Base-by-base conservation (phyloP, 2,113 vertebrate species). In the Mesocricetus auratus region DNA sequence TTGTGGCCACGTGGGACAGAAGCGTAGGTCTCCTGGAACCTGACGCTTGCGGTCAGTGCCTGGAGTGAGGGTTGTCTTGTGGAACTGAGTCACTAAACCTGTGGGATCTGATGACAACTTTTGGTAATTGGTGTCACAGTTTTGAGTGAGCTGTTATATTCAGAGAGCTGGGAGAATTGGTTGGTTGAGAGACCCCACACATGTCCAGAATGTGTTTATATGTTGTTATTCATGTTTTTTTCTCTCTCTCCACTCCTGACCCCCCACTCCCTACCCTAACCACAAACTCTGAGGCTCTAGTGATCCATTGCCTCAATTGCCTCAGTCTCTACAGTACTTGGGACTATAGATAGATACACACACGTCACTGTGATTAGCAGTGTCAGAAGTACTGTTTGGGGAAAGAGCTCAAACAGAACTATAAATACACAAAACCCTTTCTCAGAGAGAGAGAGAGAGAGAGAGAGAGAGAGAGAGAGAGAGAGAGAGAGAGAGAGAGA, bases 401-500 rank as follows among this genome's bases (percentile, higher is more conserved):
- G 45, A 93, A 88, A 79, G 29, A 79, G 29, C 47, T 58, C 50
- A 60, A 93, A 16, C 50, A 82, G 90, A 95, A 92, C 42, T 53
- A 86, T 56, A 96, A 83, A 90, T 50, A 79, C 10, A 42, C 33
- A 85, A 91, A 94, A 89, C 75, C 47, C 33, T 92, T 88, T 87
- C 69, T 92, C 3, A 74, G 71, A 42, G 86, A 83, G 17, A 60
- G 17, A 60, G 58, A 60, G 58, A 60, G 58, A 19, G 58, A 60
- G 62, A 3, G 24, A 64, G 62, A 29, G 26, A 8, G 26, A 29
- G 62, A 64, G 26, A 64, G 24, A 26, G 62, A 60, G 58, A 64
- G 8, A 29, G 62, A 64, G 7, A 64, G 62, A 29, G 9, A 64
- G 62, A 64, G 8, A 64, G 62, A 64, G 62, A 64, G 62, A 64